Conservation (phyloP, 2,888 invertebrate genomes). For the Dasysyrphus tricinctus region DNA sequence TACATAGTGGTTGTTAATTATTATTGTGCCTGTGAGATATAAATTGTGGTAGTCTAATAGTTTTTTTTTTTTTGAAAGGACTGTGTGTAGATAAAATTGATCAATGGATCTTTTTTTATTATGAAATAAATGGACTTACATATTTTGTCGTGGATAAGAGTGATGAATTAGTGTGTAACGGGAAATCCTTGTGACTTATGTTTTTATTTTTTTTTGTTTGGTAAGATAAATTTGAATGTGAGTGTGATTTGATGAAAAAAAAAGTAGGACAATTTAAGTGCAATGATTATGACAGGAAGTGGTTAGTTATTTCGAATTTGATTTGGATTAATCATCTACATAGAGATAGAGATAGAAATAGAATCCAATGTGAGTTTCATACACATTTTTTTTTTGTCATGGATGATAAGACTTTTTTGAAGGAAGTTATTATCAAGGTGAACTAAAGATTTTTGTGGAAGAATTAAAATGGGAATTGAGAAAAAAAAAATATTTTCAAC, state of each 20-base stretch:
- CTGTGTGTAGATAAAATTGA: constrained; percentile 46
- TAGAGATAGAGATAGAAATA: constrained; percentile 11
- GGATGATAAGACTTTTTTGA: background rate
- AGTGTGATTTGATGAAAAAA: constrained; percentile 7
- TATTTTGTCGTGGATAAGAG: constrained; percentile 2
- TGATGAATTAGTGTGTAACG: constrained; percentile 38
- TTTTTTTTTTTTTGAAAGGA: constrained; percentile 50
- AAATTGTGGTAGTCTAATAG: background rate
- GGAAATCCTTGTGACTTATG: constrained; percentile 46
- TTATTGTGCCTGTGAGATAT: constrained; percentile 16
- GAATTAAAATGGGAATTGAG: background rate
- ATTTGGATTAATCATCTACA: background rate
- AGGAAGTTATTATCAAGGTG: background rate
- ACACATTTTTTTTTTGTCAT: background rate
- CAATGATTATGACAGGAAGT: constrained; percentile 58
- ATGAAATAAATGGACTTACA: constrained; percentile 44
- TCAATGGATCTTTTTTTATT: constrained; percentile 59
- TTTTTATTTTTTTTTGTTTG: background rate
- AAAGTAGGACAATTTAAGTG: constrained; percentile 46
- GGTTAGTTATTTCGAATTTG: constrained; percentile 47
- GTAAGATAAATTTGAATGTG: background rate
- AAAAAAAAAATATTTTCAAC: background rate
- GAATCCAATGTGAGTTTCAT: background rate
- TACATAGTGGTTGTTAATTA: constrained; percentile 40
- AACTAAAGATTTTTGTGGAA: background rate